Conservation (phyloP, 2,113 vertebrate species). For the Xiphias gladius region DNA sequence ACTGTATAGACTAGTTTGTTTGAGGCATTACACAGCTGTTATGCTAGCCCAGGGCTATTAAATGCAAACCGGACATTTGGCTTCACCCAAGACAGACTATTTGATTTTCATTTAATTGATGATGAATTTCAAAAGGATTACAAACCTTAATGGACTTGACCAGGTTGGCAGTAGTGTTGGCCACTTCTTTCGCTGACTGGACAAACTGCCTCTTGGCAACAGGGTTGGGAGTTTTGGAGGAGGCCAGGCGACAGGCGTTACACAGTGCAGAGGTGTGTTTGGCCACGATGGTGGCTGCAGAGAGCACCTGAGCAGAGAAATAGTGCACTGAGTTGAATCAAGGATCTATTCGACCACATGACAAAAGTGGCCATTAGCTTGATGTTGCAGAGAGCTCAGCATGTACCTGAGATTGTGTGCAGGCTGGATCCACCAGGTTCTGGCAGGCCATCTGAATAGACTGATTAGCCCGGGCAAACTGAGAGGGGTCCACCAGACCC, state of each 20-base stretch:
- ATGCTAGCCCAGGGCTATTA: too few relatives aligned
- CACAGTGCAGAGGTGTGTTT: slow-evolving; percentile 98
- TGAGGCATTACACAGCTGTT: too few relatives aligned
- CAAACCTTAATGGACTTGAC: slow-evolving; percentile 98
- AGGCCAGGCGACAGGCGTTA: slow-evolving; percentile 96
- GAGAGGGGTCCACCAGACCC: slow-evolving; percentile 95
- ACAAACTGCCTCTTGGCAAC: slow-evolving; percentile 99
- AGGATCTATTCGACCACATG: background rate
- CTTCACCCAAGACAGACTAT: background rate
- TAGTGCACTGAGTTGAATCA: background rate
- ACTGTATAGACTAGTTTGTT: too few relatives aligned
- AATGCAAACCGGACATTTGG: background rate
- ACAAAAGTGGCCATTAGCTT: background rate
- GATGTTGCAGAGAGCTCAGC: background rate
- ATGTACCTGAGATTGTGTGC: slow-evolving; percentile 95
- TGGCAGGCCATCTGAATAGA: slow-evolving; percentile 99
- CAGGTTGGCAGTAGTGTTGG: slow-evolving; percentile 97
- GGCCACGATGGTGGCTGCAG: slow-evolving; percentile 97
- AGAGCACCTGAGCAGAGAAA: slow-evolving; percentile 89
- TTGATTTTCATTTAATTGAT: background rate
- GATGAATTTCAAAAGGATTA: background rate
- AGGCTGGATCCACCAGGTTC: slow-evolving; percentile 95
- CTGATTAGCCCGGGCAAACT: slow-evolving; percentile 97
- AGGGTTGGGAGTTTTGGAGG: slow-evolving; percentile 93
- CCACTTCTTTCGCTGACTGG: slow-evolving; percentile 98